These are phyloP conservation scores for Nemotelus pantherinus DNA, from an alignment of 2,888 invertebrate species.

Conservation along the genomic window DNA sequence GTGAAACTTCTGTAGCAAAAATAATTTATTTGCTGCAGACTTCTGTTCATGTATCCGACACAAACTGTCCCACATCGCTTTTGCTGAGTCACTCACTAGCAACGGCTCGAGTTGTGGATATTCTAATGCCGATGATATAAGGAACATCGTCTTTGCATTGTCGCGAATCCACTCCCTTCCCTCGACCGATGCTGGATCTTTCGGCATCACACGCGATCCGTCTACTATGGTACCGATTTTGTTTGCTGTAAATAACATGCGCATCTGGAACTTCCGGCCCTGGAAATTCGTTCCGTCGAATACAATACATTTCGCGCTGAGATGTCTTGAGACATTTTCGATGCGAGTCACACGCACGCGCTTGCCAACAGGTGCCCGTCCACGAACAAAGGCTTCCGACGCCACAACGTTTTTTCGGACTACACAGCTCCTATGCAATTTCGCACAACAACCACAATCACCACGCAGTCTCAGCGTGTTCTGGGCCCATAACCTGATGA, in stretches of 20 bases:
- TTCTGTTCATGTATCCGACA: neutral
- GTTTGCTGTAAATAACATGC: conserved; percentile 1
- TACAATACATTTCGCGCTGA: neutral
- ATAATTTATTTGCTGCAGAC: neutral
- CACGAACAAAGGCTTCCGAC: no score
- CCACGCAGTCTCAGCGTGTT: no score
- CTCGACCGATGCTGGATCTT: no score
- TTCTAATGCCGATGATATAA: conserved; percentile 13
- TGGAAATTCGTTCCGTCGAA: neutral
- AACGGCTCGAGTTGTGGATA: neutral
- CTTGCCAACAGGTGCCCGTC: no score
- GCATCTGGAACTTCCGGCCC: neutral
- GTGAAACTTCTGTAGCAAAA: neutral
- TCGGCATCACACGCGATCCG: neutral
- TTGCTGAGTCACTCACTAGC: neutral
- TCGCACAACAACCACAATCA: no score
- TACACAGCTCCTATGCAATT: no score
- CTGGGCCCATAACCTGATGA: no score
- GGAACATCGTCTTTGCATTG: neutral
- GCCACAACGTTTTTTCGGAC: no score
- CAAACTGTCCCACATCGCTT: neutral
- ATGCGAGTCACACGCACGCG: no score
- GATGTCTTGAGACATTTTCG: no score
- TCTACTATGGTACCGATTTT: neutral
- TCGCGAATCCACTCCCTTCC: neutral